These are phyloP conservation scores for Siphlonurus alternatus DNA, from an alignment of 2,888 invertebrate genomes.

Conservation along the genomic window DNA sequence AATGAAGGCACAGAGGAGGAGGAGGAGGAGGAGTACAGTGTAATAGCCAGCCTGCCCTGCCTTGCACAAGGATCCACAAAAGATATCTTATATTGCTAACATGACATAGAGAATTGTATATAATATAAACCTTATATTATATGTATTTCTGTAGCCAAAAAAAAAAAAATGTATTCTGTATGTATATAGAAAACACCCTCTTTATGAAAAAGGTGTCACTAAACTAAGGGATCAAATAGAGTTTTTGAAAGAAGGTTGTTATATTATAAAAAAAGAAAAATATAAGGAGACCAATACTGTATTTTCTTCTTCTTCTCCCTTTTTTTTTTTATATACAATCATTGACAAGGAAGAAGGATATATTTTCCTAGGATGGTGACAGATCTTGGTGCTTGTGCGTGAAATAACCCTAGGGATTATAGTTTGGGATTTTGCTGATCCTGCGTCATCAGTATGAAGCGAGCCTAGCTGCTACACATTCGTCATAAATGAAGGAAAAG, in stretches of 20 bases:
- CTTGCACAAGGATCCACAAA: no score
- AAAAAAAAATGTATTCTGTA: no score
- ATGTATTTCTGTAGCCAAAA: background rate
- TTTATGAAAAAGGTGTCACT: background rate
- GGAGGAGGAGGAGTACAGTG: background rate
- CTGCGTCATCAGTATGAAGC: background rate
- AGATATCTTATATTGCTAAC: background rate
- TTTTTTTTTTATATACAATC: background rate
- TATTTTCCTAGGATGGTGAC: no score
- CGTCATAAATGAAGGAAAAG: no score
- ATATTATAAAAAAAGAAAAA: background rate
- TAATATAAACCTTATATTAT: no score
- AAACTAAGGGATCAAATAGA: conserved; percentile 1
- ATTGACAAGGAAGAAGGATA: background rate
- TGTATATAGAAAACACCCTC: background rate
- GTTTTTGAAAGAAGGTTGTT: background rate
- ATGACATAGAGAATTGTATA: background rate
- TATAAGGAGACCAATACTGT: no score
- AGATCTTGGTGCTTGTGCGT: background rate
- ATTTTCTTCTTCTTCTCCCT: background rate
- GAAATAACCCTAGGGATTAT: background rate
- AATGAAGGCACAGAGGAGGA: background rate
- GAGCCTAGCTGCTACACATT: background rate
- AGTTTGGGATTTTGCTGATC: background rate
- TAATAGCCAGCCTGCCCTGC: no score